These are phyloP conservation scores for Sciurus carolinensis DNA, from an alignment of 2,797 vertebrate species.

Conservation along the genomic window DNA sequence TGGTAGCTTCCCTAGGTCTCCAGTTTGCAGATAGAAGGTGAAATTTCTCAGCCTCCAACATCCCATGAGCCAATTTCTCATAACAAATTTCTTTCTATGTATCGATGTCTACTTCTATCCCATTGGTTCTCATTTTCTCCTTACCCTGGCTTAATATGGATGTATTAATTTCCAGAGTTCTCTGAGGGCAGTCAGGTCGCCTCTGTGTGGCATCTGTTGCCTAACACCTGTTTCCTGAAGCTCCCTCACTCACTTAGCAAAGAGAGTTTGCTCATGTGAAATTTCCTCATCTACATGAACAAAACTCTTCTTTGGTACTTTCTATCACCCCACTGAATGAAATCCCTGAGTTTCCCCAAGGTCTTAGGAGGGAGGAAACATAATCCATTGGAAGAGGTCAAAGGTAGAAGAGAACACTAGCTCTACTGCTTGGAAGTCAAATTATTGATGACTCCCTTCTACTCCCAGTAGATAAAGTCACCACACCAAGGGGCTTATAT, in stretches of 20 bases:
- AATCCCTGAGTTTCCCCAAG: neutral
- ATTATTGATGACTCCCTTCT: neutral
- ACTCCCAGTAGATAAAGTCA: neutral
- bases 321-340: neutral
- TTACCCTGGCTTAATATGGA: neutral
- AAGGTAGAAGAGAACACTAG: neutral
- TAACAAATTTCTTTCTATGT: neutral
- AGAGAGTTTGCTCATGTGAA: neutral
- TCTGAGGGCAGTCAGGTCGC: neutral
- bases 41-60: accelerated
- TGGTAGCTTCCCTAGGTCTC: neutral
- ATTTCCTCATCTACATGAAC: neutral
- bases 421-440: neutral
- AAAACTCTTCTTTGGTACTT: neutral
- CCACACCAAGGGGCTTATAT: neutral
- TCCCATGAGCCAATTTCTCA: neutral
- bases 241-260: neutral
- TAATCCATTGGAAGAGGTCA: neutral
- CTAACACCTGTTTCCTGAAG: neutral
- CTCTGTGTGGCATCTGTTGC: neutral
- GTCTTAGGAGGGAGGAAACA: neutral
- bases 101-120: too few species aligned
- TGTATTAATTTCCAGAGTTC: neutral
- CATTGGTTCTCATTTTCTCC: neutral
- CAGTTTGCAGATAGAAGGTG: too few species aligned